Base-by-base conservation (phyloP, 2,888 invertebrate species). In the Podabrus alpinus region DNA sequence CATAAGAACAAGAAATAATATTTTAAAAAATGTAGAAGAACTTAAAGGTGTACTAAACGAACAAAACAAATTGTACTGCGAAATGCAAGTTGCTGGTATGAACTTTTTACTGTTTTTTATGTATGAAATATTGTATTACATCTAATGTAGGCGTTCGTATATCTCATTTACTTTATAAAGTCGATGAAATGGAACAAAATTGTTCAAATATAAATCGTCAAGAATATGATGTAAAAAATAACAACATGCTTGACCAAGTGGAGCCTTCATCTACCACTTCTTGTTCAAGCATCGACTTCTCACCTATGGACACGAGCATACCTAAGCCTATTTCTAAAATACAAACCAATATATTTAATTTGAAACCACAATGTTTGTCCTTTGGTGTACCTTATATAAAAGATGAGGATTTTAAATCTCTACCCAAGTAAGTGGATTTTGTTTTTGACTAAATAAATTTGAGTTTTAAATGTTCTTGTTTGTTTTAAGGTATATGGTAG, bases 401-500 rank as follows among this genome's bases (percentile, higher is more conserved):
- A 15, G 29, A 16, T 19, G 66, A 66, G 19, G 71, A 64, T 16
- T 71, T 71, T 45, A 66, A 64, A 71, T n/a, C 17, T 25, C 3
- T 71, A 45, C 66, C 71, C 3, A 71, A 71, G 71, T 71, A 71
- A 71, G 29, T 66, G 7, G 15, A 15, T 29, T 29, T 29, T 29
- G 9, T 29, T n/a, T 11, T 69, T n/a, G 9, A n/a, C 9, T 1
- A 7, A 29, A 19, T 25, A 69, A 9, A 11, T n/a, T n/a, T n/a
- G n/a, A n/a, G n/a, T 17, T 3, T 69, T 60, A 16, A n/a, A 17
- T 9, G 25, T 29, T 29, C 15, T 64, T 25, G 13, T 21, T 62
- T 15, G 17, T 29, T 71, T 72, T 45, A 15, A 78, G 76, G 59
- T 78, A 78, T 66, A 78, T 78, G 78, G 29, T 72, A 1, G 74